Base-by-base conservation (phyloP, 2,113 vertebrate genomes). In the Xiphias gladius region DNA sequence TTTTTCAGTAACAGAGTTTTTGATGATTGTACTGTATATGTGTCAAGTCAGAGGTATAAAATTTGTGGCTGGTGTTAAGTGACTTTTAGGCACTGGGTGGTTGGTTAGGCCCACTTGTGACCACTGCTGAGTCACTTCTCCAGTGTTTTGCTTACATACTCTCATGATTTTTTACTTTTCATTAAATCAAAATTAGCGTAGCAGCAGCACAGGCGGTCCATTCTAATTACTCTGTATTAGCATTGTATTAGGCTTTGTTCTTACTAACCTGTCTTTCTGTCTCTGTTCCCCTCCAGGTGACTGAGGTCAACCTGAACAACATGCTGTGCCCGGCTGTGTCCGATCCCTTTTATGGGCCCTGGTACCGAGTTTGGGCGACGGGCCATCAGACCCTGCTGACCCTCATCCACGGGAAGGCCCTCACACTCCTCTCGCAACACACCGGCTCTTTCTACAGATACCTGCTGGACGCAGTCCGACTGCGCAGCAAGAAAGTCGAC, bases 251-350 rank as follows among this genome's bases (percentile, higher is more conserved):
- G 9, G 61, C 14, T 54, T 24, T 32, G 11, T 41, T 7, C 28
- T 37, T 6, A 70, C 32, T 79, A 24, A 19, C 46, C 24, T n/a
- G 1, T 75, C 8, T 73, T 10, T 83, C n/a, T 26, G 1, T 73
- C 8, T 63, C 30, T 28, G 2, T 57, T 20, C 7, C 13, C 39
- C 59, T 46, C 24, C 94, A 99, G 98, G 94, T 95, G 71, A 99
- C 98, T 0, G 97, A 99, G 94, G 98, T 99, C 90, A 99, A 99
- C 92, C 94, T 99, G 93, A 99, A 99, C 96, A 99, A 99, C 96
- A 99, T 99, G 98, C 93, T 99, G 90, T 99, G 98, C 88, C 98
- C 98, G 37, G 98, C 98, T 0, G 94, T 99, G 92, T 99, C 98
- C 2, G 98, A 99, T 78, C 98, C 98, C 61, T 99, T 99, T 76